Percentiles rank a stretch among this genome's conserved stretches.
Evolutionary conservation across 2,797 vertebrate genomes (phyloP).

Genomic region (Mastacembelus armatus): DNA sequence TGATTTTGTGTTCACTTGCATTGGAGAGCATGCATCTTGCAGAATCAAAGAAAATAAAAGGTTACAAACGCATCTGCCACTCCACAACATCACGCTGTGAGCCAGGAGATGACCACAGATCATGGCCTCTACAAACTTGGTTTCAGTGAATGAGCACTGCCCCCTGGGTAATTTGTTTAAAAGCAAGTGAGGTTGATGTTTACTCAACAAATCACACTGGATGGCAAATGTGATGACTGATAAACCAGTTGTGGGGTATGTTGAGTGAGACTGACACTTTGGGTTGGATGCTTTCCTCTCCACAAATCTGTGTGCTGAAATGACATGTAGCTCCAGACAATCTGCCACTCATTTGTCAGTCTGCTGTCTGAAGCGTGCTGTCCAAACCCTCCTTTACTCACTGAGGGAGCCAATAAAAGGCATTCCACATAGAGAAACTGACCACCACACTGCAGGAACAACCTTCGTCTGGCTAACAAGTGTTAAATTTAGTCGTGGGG

Average conservation of each 20-base stretch:
- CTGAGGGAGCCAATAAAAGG: slow-evolving; percentile 1
- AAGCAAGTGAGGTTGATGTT: slow-evolving; percentile 21
- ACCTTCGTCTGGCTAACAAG: slow-evolving; percentile 24
- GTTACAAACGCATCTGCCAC: slow-evolving; percentile 40
- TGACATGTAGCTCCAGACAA: slow-evolving; percentile 7
- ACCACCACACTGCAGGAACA: background rate
- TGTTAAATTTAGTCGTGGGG: slow-evolving; percentile 28
- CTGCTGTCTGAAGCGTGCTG: slow-evolving; percentile 9
- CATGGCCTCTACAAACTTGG: slow-evolving; percentile 40
- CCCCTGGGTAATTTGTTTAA: slow-evolving; percentile 33
- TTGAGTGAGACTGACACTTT: slow-evolving; percentile 17
- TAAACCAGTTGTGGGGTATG: slow-evolving; percentile 9
- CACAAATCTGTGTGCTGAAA: background rate
- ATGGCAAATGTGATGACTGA: slow-evolving; percentile 31
- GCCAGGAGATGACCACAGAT: slow-evolving; percentile 47
- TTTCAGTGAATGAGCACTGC: slow-evolving; percentile 39
- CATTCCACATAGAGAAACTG: slow-evolving; percentile 10
- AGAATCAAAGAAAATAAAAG: slow-evolving; percentile 48
- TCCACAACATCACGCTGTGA: slow-evolving; percentile 45
- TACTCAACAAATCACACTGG: slow-evolving; percentile 23
- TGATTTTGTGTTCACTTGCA: slow-evolving; percentile 48
- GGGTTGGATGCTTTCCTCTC: slow-evolving; percentile 18
- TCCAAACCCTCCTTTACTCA: slow-evolving; percentile 2
- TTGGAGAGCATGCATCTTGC: slow-evolving; percentile 30
- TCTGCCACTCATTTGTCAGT: slow-evolving; percentile 41